Evolutionary conservation across 2,888 invertebrate species (phyloP).

Genomic region (Strigamia maritima): DNA sequence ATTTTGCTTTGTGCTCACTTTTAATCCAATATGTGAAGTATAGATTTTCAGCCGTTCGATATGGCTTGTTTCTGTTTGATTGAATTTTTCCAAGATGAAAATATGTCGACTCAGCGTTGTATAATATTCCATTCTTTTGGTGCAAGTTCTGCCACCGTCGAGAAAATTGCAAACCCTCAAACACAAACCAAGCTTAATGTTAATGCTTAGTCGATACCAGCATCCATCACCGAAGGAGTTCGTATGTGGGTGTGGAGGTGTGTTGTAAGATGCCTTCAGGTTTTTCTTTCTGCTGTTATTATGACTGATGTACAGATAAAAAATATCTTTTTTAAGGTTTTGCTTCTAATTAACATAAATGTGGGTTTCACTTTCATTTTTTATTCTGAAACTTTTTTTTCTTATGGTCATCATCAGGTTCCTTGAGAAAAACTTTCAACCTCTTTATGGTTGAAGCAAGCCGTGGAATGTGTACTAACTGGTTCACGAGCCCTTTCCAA

Average conservation of each 20-base stretch:
- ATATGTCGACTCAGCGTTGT: slow-evolving; percentile 4
- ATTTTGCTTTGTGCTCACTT: not conserved
- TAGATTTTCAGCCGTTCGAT: not conserved
- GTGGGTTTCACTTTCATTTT: no score
- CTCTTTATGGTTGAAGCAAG: no score
- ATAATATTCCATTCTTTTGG: slow-evolving; percentile 4
- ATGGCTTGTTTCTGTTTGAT: not conserved
- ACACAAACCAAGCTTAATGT: not conserved
- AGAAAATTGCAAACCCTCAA: slow-evolving; percentile 4
- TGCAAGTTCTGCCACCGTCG: slow-evolving; percentile 4
- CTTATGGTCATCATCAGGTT: no score
- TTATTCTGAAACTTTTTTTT: no score
- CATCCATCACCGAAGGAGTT: not conserved
- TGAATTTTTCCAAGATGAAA: not conserved
- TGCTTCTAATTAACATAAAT: no score
- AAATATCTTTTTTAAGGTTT: not conserved
- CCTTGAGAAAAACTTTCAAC: no score
- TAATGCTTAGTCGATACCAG: not conserved
- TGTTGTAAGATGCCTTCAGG: not conserved
- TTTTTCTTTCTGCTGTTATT: not conserved
- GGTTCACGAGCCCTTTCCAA: no score
- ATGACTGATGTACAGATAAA: not conserved
- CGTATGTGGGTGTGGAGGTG: not conserved
- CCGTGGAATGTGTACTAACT: no score
- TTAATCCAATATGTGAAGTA: not conserved